These are phyloP conservation scores for Drosophila pallidifrons DNA, from an alignment of 1,140 invertebrate genomes.

Conservation along the genomic window DNA sequence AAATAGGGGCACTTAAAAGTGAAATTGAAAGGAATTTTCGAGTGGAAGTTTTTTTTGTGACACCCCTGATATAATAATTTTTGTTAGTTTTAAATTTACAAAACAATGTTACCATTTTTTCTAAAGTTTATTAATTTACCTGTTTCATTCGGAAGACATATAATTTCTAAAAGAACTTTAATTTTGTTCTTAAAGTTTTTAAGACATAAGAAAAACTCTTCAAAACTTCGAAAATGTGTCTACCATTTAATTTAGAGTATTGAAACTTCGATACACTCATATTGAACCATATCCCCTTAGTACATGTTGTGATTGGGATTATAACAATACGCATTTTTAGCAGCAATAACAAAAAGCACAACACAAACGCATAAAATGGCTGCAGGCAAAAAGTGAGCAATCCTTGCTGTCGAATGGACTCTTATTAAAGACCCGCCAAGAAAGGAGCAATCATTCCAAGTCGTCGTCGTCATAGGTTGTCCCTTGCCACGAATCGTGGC, in stretches of 20 bases:
- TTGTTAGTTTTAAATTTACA: too few relatives aligned
- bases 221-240: too few relatives aligned
- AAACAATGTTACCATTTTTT: too few relatives aligned
- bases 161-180: too few relatives aligned
- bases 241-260: neutral
- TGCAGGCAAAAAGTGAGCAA: constrained; percentile 69
- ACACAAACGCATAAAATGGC: constrained; percentile 38
- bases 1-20: too few relatives aligned
- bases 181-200: too few relatives aligned
- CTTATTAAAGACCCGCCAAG: constrained; percentile 70
- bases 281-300: neutral
- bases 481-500: constrained; percentile 32
- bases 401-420: constrained; percentile 26
- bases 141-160: too few relatives aligned
- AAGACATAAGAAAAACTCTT: too few relatives aligned
- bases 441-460: constrained; percentile 49
- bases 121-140: too few relatives aligned
- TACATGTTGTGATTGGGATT: constrained; percentile 52
- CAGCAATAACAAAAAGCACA: constrained; percentile 42
- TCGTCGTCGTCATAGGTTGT: neutral
- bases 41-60: too few relatives aligned
- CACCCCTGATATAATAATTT: too few relatives aligned
- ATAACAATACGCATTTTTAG: constrained; percentile 69
- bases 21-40: too few relatives aligned
- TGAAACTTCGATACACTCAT: neutral